Conservation (phyloP, 2,113 vertebrate species). For the Balaenoptera acutorostrata region DNA sequence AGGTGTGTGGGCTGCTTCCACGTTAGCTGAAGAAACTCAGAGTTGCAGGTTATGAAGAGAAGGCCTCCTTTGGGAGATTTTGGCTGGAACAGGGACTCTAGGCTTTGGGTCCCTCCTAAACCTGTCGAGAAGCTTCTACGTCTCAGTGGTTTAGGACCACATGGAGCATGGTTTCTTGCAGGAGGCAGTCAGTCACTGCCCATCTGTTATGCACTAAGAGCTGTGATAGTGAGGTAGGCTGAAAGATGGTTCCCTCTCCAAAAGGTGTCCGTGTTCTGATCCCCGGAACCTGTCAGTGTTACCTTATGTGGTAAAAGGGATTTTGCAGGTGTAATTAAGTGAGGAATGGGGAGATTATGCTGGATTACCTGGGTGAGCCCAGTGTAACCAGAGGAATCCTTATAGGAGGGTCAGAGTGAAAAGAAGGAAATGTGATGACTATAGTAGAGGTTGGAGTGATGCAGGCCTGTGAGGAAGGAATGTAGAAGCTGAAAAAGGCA, state of each 20-base stretch:
- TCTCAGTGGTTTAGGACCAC: background rate
- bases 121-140: background rate
- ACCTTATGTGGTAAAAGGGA: background rate
- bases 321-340: background rate
- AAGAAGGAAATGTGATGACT: background rate
- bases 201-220: background rate
- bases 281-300: background rate
- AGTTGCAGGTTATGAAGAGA: background rate
- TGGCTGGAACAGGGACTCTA: background rate
- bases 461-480: background rate
- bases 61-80: background rate
- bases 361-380: background rate
- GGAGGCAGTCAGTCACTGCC: background rate
- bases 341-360: background rate
- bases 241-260: too few species aligned
- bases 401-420: background rate
- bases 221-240: background rate
- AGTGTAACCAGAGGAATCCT: background rate
- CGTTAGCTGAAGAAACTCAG: background rate
- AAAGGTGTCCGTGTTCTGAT: background rate
- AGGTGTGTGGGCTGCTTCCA: background rate
- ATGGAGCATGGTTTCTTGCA: background rate
- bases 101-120: background rate
- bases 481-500: background rate
- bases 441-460: background rate